Percentiles rank a stretch among this genome's conserved stretches.
Conservation (phyloP, 1,140 invertebrate species). For the Cydia strobilella region DNA sequence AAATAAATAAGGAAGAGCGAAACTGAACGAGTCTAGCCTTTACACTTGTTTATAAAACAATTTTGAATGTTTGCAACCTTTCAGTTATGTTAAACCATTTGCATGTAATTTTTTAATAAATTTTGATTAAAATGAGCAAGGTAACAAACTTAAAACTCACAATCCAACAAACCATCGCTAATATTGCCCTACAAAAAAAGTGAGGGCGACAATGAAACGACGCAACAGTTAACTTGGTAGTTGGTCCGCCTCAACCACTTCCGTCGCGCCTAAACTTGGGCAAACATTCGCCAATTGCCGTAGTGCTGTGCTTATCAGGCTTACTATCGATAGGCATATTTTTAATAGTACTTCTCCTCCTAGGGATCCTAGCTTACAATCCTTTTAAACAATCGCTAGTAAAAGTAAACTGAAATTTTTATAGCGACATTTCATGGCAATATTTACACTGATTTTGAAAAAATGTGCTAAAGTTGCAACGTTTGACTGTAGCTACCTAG, state of each 20-base stretch:
- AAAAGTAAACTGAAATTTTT: too few relatives aligned
- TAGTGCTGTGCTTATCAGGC: slow-evolving; percentile 50
- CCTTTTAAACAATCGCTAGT: too few relatives aligned
- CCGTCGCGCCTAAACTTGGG: slow-evolving; percentile 67
- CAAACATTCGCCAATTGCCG: slow-evolving; percentile 68
- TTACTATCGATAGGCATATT: slow-evolving; percentile 36
- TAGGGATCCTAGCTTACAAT: too few relatives aligned
- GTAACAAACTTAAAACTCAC: neutral
- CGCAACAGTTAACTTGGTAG: slow-evolving; percentile 73
- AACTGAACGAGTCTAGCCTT: neutral
- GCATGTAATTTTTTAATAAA: neutral
- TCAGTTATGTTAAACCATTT: neutral
- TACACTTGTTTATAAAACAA: neutral
- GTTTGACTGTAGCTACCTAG: too few relatives aligned
- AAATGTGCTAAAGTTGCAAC: too few relatives aligned
- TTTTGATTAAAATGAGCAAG: neutral
- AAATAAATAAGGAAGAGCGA: slow-evolving; percentile 3
- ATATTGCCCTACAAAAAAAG: neutral
- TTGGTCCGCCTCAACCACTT: slow-evolving; percentile 67
- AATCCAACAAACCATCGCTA: neutral
- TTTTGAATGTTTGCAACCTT: neutral
- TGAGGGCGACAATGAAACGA: slow-evolving; percentile 59
- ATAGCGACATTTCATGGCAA: too few relatives aligned
- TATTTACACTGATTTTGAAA: too few relatives aligned
- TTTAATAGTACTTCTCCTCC: neutral